Conservation (phyloP, 2,888 invertebrate species). For the Mamestra brassicae region DNA sequence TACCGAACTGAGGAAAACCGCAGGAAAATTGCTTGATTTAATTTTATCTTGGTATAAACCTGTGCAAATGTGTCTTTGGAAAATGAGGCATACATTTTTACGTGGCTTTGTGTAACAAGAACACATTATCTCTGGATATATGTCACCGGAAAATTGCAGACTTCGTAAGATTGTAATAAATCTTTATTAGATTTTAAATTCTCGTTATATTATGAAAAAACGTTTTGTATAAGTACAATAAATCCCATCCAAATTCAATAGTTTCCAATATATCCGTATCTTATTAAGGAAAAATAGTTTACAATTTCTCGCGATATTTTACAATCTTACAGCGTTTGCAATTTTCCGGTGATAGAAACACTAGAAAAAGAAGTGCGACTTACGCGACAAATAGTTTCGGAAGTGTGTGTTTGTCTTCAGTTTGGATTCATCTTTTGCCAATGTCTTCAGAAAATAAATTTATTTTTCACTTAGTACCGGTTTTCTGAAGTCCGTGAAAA, state of each 20-base stretch:
- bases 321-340: too few relatives aligned
- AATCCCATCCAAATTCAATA: too few relatives aligned
- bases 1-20: slow-evolving; percentile 53
- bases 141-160: too few relatives aligned
- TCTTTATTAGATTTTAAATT: too few relatives aligned
- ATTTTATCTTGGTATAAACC: slow-evolving; percentile 16
- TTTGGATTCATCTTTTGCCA: neutral
- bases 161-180: too few relatives aligned
- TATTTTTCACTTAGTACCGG: neutral
- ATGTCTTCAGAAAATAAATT: neutral
- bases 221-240: too few relatives aligned
- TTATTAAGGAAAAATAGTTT: too few relatives aligned
- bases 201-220: too few relatives aligned
- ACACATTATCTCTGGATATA: neutral
- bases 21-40: neutral
- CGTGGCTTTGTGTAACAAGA: neutral
- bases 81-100: neutral
- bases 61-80: neutral
- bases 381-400: neutral
- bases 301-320: too few relatives aligned
- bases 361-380: neutral
- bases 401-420: neutral
- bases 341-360: too few relatives aligned
- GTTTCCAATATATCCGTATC: too few relatives aligned
- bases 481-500: neutral